A percentile compares a stretch with the other conserved stretches of the same genome.
These are phyloP conservation scores for Bombus picipes DNA, from an alignment of 1,140 invertebrate genomes.

Conservation along the genomic window DNA sequence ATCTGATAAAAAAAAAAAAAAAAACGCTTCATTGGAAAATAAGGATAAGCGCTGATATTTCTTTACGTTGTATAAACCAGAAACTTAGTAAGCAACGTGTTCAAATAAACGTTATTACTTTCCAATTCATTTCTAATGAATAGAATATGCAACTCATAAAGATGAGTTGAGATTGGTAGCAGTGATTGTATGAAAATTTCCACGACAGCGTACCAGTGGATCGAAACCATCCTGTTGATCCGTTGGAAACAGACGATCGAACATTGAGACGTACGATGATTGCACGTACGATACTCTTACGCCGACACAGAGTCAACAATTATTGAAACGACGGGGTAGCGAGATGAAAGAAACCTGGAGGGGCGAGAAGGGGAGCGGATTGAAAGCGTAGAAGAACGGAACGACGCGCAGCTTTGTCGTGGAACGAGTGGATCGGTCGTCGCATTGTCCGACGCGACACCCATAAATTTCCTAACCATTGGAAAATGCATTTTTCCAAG, in stretches of 20 bases:
- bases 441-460: slow-evolving; percentile 68
- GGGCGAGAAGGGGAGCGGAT: slow-evolving; percentile 4
- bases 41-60: no score
- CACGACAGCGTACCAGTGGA: background rate
- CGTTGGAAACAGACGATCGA: slow-evolving; percentile 27
- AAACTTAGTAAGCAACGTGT: no score
- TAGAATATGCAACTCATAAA: background rate
- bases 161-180: background rate
- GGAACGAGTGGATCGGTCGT: slow-evolving; percentile 50
- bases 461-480: slow-evolving; percentile 75
- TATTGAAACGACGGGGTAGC: slow-evolving; percentile 62
- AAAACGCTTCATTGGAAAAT: no score
- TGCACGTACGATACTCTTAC: slow-evolving; percentile 45
- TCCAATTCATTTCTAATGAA: background rate
- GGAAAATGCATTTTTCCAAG: slow-evolving; percentile 75
- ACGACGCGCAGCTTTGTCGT: slow-evolving; percentile 56
- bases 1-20: background rate
- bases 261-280: slow-evolving; percentile 69
- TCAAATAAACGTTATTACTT: background rate
- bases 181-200: background rate
- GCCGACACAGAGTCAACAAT: slow-evolving; percentile 68
- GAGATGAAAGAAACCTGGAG: slow-evolving; percentile 55
- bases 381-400: slow-evolving; percentile 44
- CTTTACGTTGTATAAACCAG: no score
- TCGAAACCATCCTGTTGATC: background rate